Evolutionary conservation across 2,888 invertebrate species (phyloP).

Genomic region (Crocallis elinguaria): DNA sequence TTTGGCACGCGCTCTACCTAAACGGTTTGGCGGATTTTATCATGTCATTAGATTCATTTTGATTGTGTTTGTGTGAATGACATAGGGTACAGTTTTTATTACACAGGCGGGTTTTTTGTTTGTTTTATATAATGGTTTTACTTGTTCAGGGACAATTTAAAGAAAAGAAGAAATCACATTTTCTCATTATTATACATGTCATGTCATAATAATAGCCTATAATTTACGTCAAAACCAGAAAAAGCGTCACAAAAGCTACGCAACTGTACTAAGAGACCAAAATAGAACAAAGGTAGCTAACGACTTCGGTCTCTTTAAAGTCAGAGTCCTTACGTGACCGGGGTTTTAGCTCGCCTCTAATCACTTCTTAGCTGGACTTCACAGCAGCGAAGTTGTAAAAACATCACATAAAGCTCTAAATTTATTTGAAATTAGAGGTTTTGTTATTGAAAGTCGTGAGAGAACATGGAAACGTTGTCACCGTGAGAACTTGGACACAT

Average conservation of each 20-base stretch:
- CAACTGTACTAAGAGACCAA: slow-evolving; percentile 12
- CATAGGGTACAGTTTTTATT: no score
- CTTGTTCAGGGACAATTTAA: no score
- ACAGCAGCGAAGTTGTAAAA: slow-evolving; percentile 32
- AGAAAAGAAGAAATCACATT: background rate
- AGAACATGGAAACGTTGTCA: slow-evolving; percentile 8
- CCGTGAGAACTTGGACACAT: slow-evolving; percentile 18
- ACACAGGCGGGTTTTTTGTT: no score
- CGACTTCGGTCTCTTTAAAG: slow-evolving; percentile 38
- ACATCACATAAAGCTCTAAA: slow-evolving; percentile 34
- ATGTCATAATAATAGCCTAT: background rate
- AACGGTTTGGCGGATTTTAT: no score
- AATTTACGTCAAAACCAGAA: slow-evolving; percentile 19
- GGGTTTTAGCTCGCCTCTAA: slow-evolving; percentile 31
- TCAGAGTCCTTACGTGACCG: slow-evolving; percentile 37
- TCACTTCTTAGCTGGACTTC: slow-evolving; percentile 31
- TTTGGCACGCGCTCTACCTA: no score
- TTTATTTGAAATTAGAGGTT: slow-evolving; percentile 28
- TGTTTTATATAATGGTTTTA: no score
- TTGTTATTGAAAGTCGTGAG: slow-evolving; percentile 15
- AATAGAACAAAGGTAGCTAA: slow-evolving; percentile 28
- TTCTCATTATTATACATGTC: slow-evolving; percentile 7
- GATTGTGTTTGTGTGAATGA: no score
- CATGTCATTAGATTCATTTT: no score
- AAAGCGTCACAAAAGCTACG: slow-evolving; percentile 31